Percentiles rank a stretch among this genome's conserved stretches.
phyloP scores from a whole-genome alignment of 2,888 invertebrate genomes.

The Lasioglossum calceatum region DNA sequence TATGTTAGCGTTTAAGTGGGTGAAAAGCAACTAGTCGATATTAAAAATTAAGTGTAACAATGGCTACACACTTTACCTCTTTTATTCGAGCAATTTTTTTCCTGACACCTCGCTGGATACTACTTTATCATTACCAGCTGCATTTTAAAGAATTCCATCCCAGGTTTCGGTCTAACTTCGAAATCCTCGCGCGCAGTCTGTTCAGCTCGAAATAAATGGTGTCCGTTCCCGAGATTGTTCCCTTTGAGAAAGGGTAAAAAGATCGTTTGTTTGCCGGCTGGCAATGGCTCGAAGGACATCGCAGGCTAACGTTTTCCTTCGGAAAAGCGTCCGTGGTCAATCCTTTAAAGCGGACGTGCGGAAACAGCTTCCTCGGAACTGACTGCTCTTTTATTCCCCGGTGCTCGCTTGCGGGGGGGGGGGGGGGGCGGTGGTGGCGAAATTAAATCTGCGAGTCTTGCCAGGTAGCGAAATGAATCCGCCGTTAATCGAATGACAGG shows the following conservation, averaged over 20 bases:
- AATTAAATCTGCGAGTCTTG: conserved; percentile 62
- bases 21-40: neutral
- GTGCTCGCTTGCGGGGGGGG: conserved; percentile 40
- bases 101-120: neutral
- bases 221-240: conserved; percentile 31
- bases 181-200: neutral
- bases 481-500: conserved; percentile 67
- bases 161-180: neutral
- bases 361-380: conserved; percentile 43
- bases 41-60: neutral
- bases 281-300: conserved; percentile 47
- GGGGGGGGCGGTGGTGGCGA: too few species aligned
- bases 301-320: conserved; percentile 51
- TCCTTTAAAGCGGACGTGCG: conserved; percentile 69
- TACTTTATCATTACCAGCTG: neutral
- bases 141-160: neutral
- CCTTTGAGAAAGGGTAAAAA: conserved; percentile 29
- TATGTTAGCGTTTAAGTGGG: neutral
- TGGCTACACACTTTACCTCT: neutral
- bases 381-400: conserved; percentile 48
- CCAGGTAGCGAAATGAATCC: conserved; percentile 51
- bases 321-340: conserved; percentile 58
- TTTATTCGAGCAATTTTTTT: neutral
- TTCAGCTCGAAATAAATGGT: neutral
- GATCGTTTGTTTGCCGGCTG: conserved; percentile 47